A percentile compares a stretch with the other conserved stretches of the same genome.
Conservation (phyloP, 92 coral and sea anemone genomes). For the Desmophyllum pertusum region DNA sequence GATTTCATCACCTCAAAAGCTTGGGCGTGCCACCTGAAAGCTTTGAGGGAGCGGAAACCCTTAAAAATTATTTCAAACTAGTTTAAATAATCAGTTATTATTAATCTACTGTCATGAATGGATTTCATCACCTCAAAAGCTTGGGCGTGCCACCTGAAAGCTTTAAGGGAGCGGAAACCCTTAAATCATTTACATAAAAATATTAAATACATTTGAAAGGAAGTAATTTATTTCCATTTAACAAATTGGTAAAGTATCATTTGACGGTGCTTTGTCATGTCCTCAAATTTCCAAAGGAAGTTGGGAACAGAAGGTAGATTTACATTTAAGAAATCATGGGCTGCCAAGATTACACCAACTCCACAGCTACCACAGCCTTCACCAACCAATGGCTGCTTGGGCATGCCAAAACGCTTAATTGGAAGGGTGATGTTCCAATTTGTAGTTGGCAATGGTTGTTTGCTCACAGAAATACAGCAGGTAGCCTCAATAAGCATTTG, state of each 20-base stretch:
- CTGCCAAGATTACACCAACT: conserved; percentile 36
- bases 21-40: too few species aligned
- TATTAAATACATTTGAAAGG: not conserved
- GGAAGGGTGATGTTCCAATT: not conserved
- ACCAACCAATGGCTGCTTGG: conserved; percentile 17
- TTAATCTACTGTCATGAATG: too few species aligned
- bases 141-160: conserved; percentile 17
- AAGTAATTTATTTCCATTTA: not conserved
- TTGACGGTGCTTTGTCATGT: conserved; percentile 5
- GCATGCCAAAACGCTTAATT: conserved; percentile 29
- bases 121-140: conserved; percentile 3
- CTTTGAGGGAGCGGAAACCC: too few species aligned
- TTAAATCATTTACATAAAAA: too few species aligned
- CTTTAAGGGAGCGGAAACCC: not conserved
- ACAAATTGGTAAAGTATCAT: not conserved
- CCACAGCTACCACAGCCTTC: conserved; percentile 52
- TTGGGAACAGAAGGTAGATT: not conserved
- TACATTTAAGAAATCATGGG: not conserved
- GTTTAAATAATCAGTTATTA: too few species aligned
- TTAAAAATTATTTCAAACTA: too few species aligned
- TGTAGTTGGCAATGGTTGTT: not conserved
- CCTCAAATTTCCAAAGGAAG: not conserved
- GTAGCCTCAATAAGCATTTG: not conserved
- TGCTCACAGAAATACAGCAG: not conserved
- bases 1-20: too few species aligned